Evolutionary conservation across 2,888 invertebrate species (phyloP).

Genomic region (Ectobius pallidus): DNA sequence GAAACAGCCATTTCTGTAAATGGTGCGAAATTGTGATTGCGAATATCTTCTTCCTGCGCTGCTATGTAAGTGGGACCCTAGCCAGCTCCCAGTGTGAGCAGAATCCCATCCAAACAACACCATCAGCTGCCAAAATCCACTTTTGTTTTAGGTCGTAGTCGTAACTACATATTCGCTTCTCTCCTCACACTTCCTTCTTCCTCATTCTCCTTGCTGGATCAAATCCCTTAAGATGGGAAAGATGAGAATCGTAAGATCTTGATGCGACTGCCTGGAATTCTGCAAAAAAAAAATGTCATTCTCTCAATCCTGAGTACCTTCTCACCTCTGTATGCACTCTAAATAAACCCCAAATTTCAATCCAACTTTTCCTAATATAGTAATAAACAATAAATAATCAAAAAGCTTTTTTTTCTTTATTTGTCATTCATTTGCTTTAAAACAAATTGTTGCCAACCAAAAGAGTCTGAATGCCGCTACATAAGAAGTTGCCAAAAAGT

Average conservation of each 20-base stretch:
- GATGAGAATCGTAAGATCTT: neutral
- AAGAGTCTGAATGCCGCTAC: too few relatives aligned
- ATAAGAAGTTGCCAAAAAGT: too few relatives aligned
- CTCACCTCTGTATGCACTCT: too few relatives aligned
- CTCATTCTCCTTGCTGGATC: neutral
- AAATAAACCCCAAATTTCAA: too few relatives aligned
- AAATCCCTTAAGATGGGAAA: neutral
- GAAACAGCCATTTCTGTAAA: neutral
- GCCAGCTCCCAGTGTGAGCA: constrained; percentile 6
- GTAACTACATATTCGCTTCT: constrained; percentile 6
- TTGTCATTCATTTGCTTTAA: too few relatives aligned
- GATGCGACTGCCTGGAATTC: neutral
- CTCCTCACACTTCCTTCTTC: neutral
- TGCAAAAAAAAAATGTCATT: too few relatives aligned
- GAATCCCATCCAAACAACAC: constrained; percentile 28
- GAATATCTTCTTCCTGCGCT: neutral
- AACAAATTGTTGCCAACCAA: too few relatives aligned
- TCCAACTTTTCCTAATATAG: too few relatives aligned
- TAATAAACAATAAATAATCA: too few relatives aligned
- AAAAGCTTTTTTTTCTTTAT: too few relatives aligned
- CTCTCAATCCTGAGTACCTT: too few relatives aligned
- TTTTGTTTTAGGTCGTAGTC: constrained; percentile 29
- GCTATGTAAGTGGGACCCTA: neutral
- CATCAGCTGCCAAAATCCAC: constrained; percentile 34
- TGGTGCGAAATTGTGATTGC: neutral